phyloP scores from a whole-genome alignment of 2,113 vertebrate genomes.

The Mus pahari region DNA sequence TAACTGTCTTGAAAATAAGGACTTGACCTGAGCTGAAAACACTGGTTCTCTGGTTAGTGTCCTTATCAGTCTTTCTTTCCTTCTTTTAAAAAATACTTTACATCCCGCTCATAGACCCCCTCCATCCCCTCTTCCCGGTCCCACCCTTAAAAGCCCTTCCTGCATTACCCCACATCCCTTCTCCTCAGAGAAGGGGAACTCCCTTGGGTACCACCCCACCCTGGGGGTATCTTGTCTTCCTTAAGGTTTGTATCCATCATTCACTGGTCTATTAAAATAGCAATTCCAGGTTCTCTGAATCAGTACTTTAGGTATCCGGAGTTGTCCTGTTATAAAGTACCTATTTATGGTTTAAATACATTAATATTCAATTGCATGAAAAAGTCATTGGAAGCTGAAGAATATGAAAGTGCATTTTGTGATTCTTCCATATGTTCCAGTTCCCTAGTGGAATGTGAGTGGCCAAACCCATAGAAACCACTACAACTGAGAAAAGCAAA shows the following conservation, averaged over 20 bases:
- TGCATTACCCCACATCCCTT: too few relatives aligned
- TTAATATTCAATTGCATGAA: neutral
- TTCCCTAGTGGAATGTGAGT: neutral
- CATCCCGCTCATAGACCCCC: too few relatives aligned
- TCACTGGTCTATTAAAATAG: neutral
- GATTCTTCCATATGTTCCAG: neutral
- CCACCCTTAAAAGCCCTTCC: too few relatives aligned
- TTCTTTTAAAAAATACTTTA: too few relatives aligned
- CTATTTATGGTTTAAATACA: neutral
- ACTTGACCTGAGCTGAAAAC: neutral
- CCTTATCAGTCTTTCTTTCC: neutral
- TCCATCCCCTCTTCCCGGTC: too few relatives aligned
- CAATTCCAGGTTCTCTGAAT: neutral
- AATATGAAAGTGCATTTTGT: neutral
- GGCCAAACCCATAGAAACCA: neutral
- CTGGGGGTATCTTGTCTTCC: neutral
- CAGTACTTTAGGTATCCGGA: neutral
- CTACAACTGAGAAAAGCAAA: conserved; percentile 6
- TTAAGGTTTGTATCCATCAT: neutral
- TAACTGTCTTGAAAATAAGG: neutral
- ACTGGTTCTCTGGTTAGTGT: neutral
- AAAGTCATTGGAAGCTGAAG: conserved; percentile 27
- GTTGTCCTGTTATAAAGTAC: neutral
- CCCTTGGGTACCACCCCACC: too few relatives aligned
- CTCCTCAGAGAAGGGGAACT: too few relatives aligned